phyloP scores from a whole-genome alignment of 2,113 vertebrate genomes.

The Sturnira hondurensis region DNA sequence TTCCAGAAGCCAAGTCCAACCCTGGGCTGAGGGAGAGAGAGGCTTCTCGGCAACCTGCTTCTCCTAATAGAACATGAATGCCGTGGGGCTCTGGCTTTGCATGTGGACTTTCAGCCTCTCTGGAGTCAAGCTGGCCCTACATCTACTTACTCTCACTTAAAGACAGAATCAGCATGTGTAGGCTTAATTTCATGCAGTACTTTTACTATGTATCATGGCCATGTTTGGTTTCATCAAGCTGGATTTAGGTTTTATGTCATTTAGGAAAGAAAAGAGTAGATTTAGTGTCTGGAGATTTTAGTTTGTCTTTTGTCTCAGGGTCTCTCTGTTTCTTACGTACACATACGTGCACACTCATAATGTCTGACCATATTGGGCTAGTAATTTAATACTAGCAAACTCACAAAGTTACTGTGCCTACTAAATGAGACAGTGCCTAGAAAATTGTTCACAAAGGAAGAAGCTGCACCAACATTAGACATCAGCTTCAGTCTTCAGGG shows the following conservation, averaged over 20 bases:
- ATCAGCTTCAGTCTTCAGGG: background rate
- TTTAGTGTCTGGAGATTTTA: background rate
- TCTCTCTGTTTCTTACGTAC: background rate
- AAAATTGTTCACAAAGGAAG: background rate
- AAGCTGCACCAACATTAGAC: background rate
- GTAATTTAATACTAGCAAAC: background rate
- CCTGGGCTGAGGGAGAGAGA: background rate
- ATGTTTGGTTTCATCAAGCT: background rate
- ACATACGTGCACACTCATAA: background rate
- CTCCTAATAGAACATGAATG: background rate
- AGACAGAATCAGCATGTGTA: background rate
- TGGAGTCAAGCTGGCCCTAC: background rate
- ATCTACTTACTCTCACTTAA: background rate
- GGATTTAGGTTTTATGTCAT: background rate
- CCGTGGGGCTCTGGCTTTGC: background rate
- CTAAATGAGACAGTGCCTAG: background rate
- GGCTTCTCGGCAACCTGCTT: background rate
- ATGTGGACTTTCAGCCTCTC: background rate
- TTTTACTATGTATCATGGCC: background rate
- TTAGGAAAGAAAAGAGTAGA: background rate
- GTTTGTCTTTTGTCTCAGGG: background rate
- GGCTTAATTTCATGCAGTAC: background rate
- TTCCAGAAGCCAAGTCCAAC: background rate
- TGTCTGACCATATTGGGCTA: background rate
- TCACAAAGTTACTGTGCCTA: background rate